Percentiles rank a stretch among this genome's conserved stretches.
These are phyloP conservation scores for Siniperca knerii DNA, from an alignment of 2,113 vertebrate genomes.

Conservation along the genomic window DNA sequence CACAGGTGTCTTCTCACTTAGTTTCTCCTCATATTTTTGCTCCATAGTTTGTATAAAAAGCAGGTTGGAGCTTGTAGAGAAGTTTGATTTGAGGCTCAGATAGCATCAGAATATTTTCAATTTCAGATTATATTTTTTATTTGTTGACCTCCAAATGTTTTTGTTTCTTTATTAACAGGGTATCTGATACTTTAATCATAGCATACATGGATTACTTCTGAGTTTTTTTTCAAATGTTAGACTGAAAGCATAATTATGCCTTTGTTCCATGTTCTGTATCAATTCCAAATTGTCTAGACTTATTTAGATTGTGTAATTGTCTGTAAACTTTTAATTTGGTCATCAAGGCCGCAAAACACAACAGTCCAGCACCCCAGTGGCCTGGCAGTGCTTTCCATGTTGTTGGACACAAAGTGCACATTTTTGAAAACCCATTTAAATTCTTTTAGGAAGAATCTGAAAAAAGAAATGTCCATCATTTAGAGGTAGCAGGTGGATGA, in stretches of 20 bases:
- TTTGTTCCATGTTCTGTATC: background rate
- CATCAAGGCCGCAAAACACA: slow-evolving; percentile 21
- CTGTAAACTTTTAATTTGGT: background rate
- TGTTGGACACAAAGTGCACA: slow-evolving; percentile 58
- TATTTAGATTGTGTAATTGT: background rate
- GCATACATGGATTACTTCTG: background rate
- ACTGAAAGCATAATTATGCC: background rate
- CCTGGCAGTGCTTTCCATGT: slow-evolving; percentile 41
- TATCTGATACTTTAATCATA: background rate
- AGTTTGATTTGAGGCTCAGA: background rate
- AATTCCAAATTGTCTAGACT: background rate
- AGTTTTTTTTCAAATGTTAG: background rate
- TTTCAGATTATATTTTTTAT: background rate
- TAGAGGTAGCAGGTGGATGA: slow-evolving; percentile 84
- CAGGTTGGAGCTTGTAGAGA: background rate
- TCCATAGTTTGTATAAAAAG: slow-evolving; percentile 30
- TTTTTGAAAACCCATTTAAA: slow-evolving; percentile 77
- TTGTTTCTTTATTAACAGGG: background rate
- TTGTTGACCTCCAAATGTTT: background rate
- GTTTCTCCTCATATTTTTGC: slow-evolving; percentile 73
- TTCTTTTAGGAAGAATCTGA: slow-evolving; percentile 63
- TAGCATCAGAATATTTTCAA: background rate
- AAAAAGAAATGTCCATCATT: slow-evolving; percentile 64
- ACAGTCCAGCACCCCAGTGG: slow-evolving; percentile 40
- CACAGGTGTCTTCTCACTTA: slow-evolving; percentile 84